Evolutionary conservation across 2,888 invertebrate species (phyloP).

Genomic region (Caenorhabditis macrosperma): DNA sequence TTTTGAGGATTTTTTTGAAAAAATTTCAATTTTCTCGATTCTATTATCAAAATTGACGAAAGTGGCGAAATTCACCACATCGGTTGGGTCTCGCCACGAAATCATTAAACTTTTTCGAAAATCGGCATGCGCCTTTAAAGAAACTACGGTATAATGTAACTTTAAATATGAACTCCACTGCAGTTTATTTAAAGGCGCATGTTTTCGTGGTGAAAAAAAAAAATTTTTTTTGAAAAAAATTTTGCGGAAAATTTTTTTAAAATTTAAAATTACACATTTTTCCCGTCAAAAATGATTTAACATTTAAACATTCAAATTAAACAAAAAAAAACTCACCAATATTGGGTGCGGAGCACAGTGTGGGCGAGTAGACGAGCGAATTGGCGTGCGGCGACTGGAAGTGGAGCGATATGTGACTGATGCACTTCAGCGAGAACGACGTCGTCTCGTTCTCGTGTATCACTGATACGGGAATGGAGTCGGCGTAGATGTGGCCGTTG

Average conservation of each 20-base stretch:
- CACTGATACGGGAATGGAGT: conserved; percentile 51
- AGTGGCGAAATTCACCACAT: too few relatives aligned
- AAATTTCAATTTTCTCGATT: conserved; percentile 1
- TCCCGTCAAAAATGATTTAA: too few relatives aligned
- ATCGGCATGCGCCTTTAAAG: too few relatives aligned
- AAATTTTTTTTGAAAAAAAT: too few relatives aligned
- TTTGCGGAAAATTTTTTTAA: not conserved
- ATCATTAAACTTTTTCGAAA: too few relatives aligned
- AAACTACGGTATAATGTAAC: too few relatives aligned
- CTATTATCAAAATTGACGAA: too few relatives aligned
- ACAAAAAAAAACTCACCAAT: conserved; percentile 44
- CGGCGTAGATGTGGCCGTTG: conserved; percentile 46
- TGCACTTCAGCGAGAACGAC: conserved; percentile 57
- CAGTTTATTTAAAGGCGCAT: too few relatives aligned
- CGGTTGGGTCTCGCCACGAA: too few relatives aligned
- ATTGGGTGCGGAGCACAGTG: conserved; percentile 57
- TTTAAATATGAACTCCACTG: too few relatives aligned
- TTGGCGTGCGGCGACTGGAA: conserved; percentile 62
- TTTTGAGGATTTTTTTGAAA: not conserved
- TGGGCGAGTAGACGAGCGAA: conserved; percentile 66
- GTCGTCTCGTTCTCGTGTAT: conserved; percentile 55
- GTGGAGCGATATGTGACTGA: conserved; percentile 65
- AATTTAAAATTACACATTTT: not conserved
- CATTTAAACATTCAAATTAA: not conserved
- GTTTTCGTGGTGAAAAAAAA: too few relatives aligned